Conservation (phyloP, 2,797 vertebrate species). For the Sternotherus odoratus region DNA sequence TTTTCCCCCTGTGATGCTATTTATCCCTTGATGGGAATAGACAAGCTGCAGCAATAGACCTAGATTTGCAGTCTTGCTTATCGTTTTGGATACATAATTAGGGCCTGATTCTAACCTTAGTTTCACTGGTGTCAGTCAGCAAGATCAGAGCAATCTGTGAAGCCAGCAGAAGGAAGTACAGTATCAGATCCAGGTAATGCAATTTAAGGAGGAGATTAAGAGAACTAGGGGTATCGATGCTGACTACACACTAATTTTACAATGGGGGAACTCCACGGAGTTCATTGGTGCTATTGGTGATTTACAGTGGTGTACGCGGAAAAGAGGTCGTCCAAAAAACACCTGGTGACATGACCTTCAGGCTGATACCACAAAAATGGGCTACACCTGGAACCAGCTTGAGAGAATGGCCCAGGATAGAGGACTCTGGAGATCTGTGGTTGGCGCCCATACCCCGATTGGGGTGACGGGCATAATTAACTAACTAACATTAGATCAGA, state of each 20-base stretch:
- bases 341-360: no score
- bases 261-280: background rate
- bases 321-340: no score
- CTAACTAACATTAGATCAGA: background rate
- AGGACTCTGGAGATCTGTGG: no score
- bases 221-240: background rate
- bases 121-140: slow-evolving; percentile 33
- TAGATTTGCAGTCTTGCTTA: slow-evolving; percentile 25
- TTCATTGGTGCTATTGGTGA: background rate
- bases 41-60: slow-evolving; percentile 45
- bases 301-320: background rate
- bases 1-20: slow-evolving; percentile 32
- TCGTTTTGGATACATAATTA: slow-evolving; percentile 49
- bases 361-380: no score
- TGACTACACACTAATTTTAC: background rate
- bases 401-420: no score
- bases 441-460: no score
- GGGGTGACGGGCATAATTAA: no score
- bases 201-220: background rate
- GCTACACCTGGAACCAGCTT: no score
- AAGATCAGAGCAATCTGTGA: background rate
- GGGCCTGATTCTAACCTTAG: background rate
- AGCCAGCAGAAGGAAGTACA: background rate
- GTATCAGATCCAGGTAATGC: background rate
- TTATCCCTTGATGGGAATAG: slow-evolving; percentile 31